A percentile compares a stretch with the other conserved stretches of the same genome.
These are phyloP conservation scores for Spisula solida DNA, from an alignment of 2,888 invertebrate genomes.

Conservation along the genomic window DNA sequence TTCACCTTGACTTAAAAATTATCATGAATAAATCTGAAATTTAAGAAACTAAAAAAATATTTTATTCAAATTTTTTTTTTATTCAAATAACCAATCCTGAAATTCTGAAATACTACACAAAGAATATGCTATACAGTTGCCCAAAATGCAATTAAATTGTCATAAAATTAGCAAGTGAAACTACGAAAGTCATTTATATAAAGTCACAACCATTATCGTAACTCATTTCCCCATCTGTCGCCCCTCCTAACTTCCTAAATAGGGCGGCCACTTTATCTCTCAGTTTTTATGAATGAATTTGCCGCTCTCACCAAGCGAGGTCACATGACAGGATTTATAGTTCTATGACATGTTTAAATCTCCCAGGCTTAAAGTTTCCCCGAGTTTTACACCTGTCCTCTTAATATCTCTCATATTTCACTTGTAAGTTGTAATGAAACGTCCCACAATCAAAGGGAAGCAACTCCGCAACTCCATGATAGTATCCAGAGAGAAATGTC, in stretches of 20 bases:
- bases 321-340: constrained; percentile 15
- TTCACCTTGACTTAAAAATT: too few species aligned
- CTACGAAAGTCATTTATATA: too few species aligned
- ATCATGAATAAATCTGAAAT: too few species aligned
- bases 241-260: background rate
- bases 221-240: background rate
- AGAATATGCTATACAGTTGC: too few species aligned
- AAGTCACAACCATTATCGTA: background rate
- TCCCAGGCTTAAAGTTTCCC: background rate
- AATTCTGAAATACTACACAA: too few species aligned
- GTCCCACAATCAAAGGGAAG: background rate
- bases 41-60: too few species aligned
- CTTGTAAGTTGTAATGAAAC: background rate
- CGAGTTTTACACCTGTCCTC: background rate
- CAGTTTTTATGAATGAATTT: constrained; percentile 27
- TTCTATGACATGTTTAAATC: constrained; percentile 13
- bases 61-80: too few species aligned
- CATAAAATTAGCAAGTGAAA: too few species aligned
- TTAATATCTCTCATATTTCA: background rate
- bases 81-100: too few species aligned
- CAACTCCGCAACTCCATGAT: background rate
- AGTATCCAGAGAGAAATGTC: background rate
- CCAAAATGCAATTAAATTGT: too few species aligned
- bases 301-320: constrained; percentile 7
- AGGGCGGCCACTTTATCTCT: constrained; percentile 21